Evolutionary conservation across 1,140 invertebrate species (phyloP), one percentile per base, ranked within the genome.

Genomic region (Eubasilissa regina): DNA sequence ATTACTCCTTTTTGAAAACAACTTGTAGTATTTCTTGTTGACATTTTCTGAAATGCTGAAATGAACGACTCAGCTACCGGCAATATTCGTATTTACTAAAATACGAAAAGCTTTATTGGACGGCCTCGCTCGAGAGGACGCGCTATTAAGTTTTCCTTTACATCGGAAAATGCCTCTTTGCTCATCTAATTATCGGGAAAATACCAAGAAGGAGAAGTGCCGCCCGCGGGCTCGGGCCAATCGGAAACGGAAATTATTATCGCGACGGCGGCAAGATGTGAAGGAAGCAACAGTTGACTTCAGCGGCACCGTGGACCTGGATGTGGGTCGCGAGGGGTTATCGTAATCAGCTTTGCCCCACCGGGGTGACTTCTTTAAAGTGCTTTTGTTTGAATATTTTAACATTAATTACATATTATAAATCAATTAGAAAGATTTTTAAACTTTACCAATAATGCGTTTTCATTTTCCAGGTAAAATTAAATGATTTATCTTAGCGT

Each of bases 201-300:
- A 58, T 58, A 58, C 11, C 17, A 3, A 4, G 13, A n/a, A 35
- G 25, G 25, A 44, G n/a, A 51, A 51, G 48, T 3, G 48, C n/a
- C 11, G n/a, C 1, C 48, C 48, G n/a, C n/a, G 48, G 13, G 13
- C 19, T 62, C 60, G 25, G 25, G 19, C 60, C 60, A 62, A 62
- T 43, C 60, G 60, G 60, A 62, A 35, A 21, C 60, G 60, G 60
- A 62, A 62, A 62, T 62, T 12, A 62, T 62, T n/a, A 43, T 11
- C 1, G 10, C 19, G 19, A 8, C 9, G n/a, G 60, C 0, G 21
- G 60, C 13, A 0, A 12, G 19, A 35, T 6, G 25, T 13, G 19
- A 21, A 15, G 55, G 55, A 9, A 10, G 55, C n/a, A n/a, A 19
- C 9, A 13, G 60, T 35, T 35, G 25, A 35, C 25, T n/a, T n/a